Conservation (phyloP, 2,797 vertebrate genomes). For the Sebastolobus altivelis region DNA sequence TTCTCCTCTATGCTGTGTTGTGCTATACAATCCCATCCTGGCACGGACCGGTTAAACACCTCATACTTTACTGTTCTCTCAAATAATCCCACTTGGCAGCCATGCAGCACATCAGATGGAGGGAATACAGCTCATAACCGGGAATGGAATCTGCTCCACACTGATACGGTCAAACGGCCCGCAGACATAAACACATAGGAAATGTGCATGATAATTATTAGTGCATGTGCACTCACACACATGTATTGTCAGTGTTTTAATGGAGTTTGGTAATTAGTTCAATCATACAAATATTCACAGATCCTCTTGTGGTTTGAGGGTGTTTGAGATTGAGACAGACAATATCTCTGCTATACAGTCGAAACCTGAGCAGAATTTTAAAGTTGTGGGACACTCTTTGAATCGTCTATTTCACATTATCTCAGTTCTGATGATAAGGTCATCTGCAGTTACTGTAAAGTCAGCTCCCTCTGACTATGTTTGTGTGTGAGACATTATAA, state of each 20-base stretch:
- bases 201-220: conserved; percentile 24
- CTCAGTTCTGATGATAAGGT: conserved; percentile 1
- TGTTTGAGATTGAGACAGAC: not conserved
- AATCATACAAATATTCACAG: not conserved
- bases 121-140: conserved; percentile 43
- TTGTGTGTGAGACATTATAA: not conserved
- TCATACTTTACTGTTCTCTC: conserved; percentile 67
- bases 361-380: conserved; percentile 1
- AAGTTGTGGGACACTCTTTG: not conserved
- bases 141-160: conserved; percentile 62
- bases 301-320: conserved; percentile 6
- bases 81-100: conserved; percentile 73
- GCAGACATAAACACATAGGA: conserved; percentile 8
- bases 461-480: not conserved
- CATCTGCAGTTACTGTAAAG: conserved; percentile 1
- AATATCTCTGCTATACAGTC: not conserved
- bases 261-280: not conserved
- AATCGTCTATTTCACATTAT: conserved; percentile 8
- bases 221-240: conserved; percentile 4
- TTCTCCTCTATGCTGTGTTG: conserved; percentile 21
- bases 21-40: conserved; percentile 34
- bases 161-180: conserved; percentile 44
- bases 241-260: not conserved
- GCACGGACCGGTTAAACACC: conserved; percentile 66
- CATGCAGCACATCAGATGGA: conserved; percentile 49